Conservation (phyloP, 2,888 invertebrate species). For the Ochlodes sylvanus region DNA sequence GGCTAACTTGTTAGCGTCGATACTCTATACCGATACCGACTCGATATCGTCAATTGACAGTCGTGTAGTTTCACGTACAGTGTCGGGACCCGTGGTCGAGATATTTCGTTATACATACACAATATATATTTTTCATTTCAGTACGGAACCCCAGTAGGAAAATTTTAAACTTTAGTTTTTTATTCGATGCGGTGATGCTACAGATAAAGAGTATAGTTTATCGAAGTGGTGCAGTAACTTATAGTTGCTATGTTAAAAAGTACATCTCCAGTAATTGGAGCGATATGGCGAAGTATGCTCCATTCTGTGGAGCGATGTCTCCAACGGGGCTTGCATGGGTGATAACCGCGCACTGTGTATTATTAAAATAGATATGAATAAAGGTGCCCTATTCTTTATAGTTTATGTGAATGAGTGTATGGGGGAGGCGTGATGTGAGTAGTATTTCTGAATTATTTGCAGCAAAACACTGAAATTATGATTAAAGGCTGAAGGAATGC, state of each 20-base stretch:
- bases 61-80: too few relatives aligned
- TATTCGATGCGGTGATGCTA: too few relatives aligned
- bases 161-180: too few relatives aligned
- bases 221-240: background rate
- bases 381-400: constrained; percentile 21
- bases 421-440: background rate
- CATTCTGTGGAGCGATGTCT: background rate
- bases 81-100: too few relatives aligned
- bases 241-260: constrained; percentile 5
- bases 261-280: constrained; percentile 8
- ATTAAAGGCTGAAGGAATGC: constrained; percentile 2
- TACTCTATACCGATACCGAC: too few relatives aligned
- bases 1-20: too few relatives aligned
- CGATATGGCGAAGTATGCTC: background rate
- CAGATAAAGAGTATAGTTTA: too few relatives aligned
- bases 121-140: too few relatives aligned
- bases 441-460: background rate
- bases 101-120: too few relatives aligned
- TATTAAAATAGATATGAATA: constrained; percentile 9
- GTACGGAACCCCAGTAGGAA: too few relatives aligned
- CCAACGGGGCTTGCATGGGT: background rate
- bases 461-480: background rate
- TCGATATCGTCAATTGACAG: too few relatives aligned
- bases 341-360: background rate
- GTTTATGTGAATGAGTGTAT: constrained; percentile 17